Evolutionary conservation across 2,888 invertebrate species (phyloP).

Genomic region (Lordiphosa fenestrarum): DNA sequence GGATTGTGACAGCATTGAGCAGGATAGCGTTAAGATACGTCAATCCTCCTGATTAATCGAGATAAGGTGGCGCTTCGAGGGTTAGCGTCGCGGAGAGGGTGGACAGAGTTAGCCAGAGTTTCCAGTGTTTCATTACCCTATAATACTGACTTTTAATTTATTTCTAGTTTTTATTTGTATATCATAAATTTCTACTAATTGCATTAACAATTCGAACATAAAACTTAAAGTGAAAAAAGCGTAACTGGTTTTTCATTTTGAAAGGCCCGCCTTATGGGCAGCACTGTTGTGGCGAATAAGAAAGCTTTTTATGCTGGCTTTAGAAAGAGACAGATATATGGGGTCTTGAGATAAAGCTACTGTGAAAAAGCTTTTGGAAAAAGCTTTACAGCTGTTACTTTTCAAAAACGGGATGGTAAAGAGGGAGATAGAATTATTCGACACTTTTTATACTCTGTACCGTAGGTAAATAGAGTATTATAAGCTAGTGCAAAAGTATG

Average conservation of each 20-base stretch:
- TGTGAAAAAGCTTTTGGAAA: too few species aligned
- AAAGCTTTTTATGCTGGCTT: too few species aligned
- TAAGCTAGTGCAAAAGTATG: too few species aligned
- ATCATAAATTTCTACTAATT: slow-evolving; percentile 42
- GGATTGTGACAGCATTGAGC: slow-evolving; percentile 75
- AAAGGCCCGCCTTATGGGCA: slow-evolving; percentile 32
- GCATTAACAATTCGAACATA: slow-evolving; percentile 19
- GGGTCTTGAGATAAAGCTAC: too few species aligned
- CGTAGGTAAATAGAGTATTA: too few species aligned
- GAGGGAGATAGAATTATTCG: too few species aligned
- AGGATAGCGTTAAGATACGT: slow-evolving; percentile 75
- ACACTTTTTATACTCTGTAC: too few species aligned
- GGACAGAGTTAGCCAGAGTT: slow-evolving; percentile 9
- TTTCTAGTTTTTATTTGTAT: slow-evolving; percentile 49
- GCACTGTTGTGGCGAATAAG: slow-evolving; percentile 12
- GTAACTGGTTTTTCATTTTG: slow-evolving; percentile 1
- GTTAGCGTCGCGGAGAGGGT: slow-evolving; percentile 1
- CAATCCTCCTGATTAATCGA: slow-evolving; percentile 74
- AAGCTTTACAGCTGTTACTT: too few species aligned
- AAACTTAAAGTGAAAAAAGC: neutral
- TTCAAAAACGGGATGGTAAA: too few species aligned
- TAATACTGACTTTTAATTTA: slow-evolving; percentile 51
- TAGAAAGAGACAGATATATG: too few species aligned
- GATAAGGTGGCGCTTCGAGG: slow-evolving; percentile 68
- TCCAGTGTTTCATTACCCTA: slow-evolving; percentile 18